phyloP scores from a whole-genome alignment of 2,113 vertebrate genomes.

The Struthidea cinerea region DNA sequence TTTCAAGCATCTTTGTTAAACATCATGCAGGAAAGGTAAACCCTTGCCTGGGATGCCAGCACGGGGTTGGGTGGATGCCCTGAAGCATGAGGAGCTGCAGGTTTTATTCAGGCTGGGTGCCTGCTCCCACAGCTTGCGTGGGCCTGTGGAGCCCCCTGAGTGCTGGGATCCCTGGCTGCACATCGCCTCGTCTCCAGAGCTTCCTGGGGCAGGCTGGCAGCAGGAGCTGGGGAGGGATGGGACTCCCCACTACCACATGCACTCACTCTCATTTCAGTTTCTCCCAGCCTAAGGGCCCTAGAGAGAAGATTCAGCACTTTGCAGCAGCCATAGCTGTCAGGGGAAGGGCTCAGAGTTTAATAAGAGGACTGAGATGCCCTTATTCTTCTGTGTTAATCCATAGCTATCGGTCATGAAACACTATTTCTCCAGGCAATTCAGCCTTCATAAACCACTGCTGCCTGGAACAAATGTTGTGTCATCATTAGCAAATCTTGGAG shows the following conservation, averaged over 20 bases:
- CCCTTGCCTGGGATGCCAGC: not conserved
- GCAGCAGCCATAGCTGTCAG: not conserved
- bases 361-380: not conserved
- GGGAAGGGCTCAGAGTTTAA: not conserved
- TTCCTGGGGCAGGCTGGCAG: not conserved
- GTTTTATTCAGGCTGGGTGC: not conserved
- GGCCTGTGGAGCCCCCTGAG: not conserved
- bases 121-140: not conserved
- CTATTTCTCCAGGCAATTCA: not conserved
- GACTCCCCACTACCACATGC: not conserved
- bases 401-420: not conserved
- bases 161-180: not conserved
- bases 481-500: not conserved
- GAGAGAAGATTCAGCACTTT: not conserved
- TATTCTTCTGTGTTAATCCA: not conserved
- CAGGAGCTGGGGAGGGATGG: not conserved
- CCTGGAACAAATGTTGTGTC: not conserved
- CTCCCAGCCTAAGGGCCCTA: not conserved
- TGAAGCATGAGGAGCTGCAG: not conserved
- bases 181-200: accelerated
- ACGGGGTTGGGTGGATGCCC: not conserved
- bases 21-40: not conserved
- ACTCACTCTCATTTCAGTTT: not conserved
- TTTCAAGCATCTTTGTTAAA: not conserved
- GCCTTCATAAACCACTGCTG: not conserved